These are phyloP conservation scores for Pseudorhombus dupliciocellatus DNA, from an alignment of 2,113 vertebrate species.

Conservation along the genomic window DNA sequence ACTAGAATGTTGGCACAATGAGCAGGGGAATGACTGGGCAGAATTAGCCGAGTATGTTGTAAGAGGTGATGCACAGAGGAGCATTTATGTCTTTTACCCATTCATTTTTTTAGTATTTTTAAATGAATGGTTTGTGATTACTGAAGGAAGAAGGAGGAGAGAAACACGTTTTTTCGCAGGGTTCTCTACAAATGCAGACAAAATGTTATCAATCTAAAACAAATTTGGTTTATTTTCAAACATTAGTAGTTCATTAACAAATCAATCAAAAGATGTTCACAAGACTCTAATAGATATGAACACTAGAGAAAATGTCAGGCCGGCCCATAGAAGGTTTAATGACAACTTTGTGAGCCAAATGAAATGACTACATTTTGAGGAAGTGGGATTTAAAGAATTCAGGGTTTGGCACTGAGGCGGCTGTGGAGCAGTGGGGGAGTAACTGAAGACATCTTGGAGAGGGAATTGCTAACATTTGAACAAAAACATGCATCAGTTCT, in stretches of 20 bases:
- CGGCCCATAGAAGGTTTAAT: background rate
- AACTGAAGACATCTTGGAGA: background rate
- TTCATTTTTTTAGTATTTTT: background rate
- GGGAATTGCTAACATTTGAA: background rate
- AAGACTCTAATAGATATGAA: background rate
- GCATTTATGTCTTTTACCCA: background rate
- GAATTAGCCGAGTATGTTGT: slow-evolving; percentile 4
- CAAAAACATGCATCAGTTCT: background rate
- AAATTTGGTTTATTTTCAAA: background rate
- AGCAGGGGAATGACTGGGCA: slow-evolving; percentile 13
- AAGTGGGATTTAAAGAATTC: background rate
- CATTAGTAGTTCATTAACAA: background rate
- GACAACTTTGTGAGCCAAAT: background rate
- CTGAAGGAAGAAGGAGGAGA: background rate
- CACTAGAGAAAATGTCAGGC: background rate
- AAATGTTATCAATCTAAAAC: background rate
- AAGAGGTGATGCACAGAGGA: slow-evolving; percentile 2
- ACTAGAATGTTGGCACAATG: background rate
- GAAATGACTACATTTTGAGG: background rate
- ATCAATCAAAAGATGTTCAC: too few relatives aligned
- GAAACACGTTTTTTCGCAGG: background rate
- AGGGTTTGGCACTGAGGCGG: background rate
- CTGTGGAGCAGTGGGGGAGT: background rate
- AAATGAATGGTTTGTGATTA: slow-evolving; percentile 20
- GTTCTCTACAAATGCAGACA: background rate